Conservation (phyloP, 2,888 invertebrate species). For the Folsomia candida region DNA sequence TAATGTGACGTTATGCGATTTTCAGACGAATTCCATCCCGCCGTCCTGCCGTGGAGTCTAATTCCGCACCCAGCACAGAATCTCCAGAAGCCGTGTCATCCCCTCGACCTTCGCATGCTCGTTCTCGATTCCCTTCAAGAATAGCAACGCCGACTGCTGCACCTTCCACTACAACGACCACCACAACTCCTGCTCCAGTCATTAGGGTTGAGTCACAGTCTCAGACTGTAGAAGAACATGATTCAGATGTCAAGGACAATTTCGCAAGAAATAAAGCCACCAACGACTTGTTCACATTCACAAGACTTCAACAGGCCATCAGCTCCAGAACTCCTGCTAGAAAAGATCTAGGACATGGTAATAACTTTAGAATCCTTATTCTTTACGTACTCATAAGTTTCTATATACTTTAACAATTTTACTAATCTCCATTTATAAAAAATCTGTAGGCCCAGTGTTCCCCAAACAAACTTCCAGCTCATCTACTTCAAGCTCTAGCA, state of each 20-base stretch:
- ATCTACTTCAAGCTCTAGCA: conserved; percentile 5
- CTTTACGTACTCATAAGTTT: not conserved
- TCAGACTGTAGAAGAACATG: conserved; percentile 8
- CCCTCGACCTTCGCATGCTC: conserved; percentile 22
- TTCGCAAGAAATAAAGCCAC: conserved; percentile 47
- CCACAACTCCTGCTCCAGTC: conserved; percentile 13
- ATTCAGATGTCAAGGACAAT: conserved; percentile 43
- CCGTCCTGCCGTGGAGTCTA: conserved; percentile 25
- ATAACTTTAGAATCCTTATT: not conserved
- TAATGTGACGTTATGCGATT: too few relatives aligned
- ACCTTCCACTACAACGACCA: conserved; percentile 5
- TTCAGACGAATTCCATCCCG: conserved; percentile 27
- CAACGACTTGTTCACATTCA: conserved; percentile 48
- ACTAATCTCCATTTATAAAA: not conserved
- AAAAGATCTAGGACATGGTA: not conserved
- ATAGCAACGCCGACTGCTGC: conserved; percentile 15
- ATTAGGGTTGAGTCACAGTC: not conserved
- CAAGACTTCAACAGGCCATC: conserved; percentile 49
- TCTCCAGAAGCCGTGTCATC: not conserved
- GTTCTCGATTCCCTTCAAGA: conserved; percentile 37
- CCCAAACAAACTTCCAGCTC: conserved; percentile 1
- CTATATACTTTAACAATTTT: not conserved
- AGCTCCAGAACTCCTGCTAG: conserved; percentile 45
- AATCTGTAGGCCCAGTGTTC: not conserved
- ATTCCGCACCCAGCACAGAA: not conserved